Evolutionary conservation across 2,888 invertebrate genomes (phyloP).

Genomic region (Cistogaster globosa): DNA sequence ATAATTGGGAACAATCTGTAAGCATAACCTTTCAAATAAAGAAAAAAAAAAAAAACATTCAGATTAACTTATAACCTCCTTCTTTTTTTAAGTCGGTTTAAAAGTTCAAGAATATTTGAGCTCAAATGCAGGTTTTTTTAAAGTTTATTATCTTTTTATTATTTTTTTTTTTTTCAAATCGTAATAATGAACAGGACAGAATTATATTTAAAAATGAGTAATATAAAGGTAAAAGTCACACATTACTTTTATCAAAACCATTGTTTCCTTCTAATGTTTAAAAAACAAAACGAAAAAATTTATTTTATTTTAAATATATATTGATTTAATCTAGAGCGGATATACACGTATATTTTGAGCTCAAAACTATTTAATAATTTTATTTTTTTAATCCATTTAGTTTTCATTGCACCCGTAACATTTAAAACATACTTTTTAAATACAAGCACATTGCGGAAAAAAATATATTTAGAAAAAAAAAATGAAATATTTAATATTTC

Average conservation of each 20-base stretch:
- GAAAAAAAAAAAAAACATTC: too few relatives aligned
- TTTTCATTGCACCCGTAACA: background rate
- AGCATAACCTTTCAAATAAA: too few relatives aligned
- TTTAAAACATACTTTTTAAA: background rate
- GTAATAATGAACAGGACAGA: background rate
- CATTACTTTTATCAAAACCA: background rate
- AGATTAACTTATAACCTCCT: too few relatives aligned
- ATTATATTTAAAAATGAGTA: background rate
- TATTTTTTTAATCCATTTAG: conserved; percentile 1
- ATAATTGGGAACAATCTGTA: too few relatives aligned
- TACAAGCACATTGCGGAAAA: background rate
- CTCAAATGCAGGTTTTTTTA: too few relatives aligned
- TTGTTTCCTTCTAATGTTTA: background rate
- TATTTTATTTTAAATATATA: background rate
- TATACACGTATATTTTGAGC: background rate
- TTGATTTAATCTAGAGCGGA: conserved; percentile 16
- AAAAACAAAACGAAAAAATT: background rate
- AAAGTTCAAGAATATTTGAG: too few relatives aligned
- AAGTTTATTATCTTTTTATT: too few relatives aligned
- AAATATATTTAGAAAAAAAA: background rate
- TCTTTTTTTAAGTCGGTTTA: too few relatives aligned
- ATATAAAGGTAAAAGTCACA: background rate
- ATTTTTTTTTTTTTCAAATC: background rate
- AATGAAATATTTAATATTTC: background rate
- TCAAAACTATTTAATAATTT: background rate